Percentiles rank a stretch among this genome's conserved stretches.
These are phyloP conservation scores for Coptotermes formosanus DNA, from an alignment of 1,140 invertebrate species.

Conservation along the genomic window DNA sequence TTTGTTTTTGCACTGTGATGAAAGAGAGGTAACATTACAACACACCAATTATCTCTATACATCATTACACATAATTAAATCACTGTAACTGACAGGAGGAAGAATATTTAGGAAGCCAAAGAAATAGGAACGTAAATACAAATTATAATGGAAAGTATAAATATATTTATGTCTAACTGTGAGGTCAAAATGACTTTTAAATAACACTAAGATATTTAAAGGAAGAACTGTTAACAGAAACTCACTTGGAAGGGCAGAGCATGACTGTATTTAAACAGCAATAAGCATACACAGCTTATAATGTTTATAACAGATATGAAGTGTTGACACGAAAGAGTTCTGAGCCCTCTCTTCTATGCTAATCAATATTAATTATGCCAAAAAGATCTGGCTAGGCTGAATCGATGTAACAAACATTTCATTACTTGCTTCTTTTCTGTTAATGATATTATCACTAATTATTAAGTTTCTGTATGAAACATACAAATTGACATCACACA, in stretches of 20 bases:
- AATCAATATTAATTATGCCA: background rate
- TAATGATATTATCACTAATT: background rate
- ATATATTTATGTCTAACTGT: too few species aligned
- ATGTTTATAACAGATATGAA: background rate
- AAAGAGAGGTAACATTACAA: too few species aligned
- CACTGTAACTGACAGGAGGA: too few species aligned
- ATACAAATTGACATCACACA: background rate
- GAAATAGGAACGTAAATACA: too few species aligned
- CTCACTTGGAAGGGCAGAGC: background rate
- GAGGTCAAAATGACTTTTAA: too few species aligned
- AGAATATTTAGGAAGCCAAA: too few species aligned
- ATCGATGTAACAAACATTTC: background rate
- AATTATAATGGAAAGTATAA: too few species aligned
- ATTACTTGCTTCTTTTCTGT: background rate
- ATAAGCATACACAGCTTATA: background rate
- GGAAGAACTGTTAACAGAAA: too few species aligned
- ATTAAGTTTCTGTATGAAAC: background rate
- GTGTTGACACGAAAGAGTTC: background rate
- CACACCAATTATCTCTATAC: too few species aligned
- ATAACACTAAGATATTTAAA: too few species aligned
- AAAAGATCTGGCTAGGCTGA: background rate
- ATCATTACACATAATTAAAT: too few species aligned
- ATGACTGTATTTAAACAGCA: background rate
- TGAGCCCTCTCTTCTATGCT: background rate
- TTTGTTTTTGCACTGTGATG: too few species aligned